These are phyloP conservation scores for Mastacembelus armatus DNA, from an alignment of 2,797 vertebrate species.

Conservation along the genomic window DNA sequence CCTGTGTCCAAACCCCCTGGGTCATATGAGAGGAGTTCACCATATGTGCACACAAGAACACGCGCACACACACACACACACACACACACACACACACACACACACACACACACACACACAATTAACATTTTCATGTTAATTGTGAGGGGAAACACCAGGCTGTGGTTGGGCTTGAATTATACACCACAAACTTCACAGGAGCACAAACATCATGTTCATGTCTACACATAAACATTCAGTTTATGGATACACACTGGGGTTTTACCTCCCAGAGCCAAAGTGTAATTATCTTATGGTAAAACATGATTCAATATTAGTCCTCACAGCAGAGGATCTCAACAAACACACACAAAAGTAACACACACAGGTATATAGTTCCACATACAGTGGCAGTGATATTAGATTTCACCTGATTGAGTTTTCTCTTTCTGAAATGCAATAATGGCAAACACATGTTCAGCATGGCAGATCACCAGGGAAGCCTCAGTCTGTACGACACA, in stretches of 20 bases:
- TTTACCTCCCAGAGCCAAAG: constrained; percentile 63
- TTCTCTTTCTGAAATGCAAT: constrained; percentile 79
- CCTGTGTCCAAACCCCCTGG: constrained; percentile 43
- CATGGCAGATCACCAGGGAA: constrained; percentile 79
- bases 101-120: constrained; percentile 19
- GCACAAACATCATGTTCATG: constrained; percentile 37
- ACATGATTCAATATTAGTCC: constrained; percentile 62
- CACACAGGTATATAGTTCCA: constrained; percentile 39
- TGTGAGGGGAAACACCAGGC: constrained; percentile 28
- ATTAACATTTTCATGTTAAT: constrained; percentile 30
- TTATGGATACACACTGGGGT: constrained; percentile 32
- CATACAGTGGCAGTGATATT: constrained; percentile 60
- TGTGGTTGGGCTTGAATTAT: constrained; percentile 47
- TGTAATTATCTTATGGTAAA: constrained; percentile 70
- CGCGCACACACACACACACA: no score
- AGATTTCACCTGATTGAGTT: constrained; percentile 77
- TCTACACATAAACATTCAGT: constrained; percentile 23
- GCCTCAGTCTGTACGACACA: constrained; percentile 75
- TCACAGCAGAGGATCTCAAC: constrained; percentile 41
- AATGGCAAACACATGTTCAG: constrained; percentile 81
- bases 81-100: no score
- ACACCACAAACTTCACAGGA: constrained; percentile 43
- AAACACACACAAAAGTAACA: constrained; percentile 13
- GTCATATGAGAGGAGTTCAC: constrained; percentile 46
- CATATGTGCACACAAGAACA: no score